phyloP scores from a whole-genome alignment of 2,888 invertebrate species.

The Cancer borealis region DNA sequence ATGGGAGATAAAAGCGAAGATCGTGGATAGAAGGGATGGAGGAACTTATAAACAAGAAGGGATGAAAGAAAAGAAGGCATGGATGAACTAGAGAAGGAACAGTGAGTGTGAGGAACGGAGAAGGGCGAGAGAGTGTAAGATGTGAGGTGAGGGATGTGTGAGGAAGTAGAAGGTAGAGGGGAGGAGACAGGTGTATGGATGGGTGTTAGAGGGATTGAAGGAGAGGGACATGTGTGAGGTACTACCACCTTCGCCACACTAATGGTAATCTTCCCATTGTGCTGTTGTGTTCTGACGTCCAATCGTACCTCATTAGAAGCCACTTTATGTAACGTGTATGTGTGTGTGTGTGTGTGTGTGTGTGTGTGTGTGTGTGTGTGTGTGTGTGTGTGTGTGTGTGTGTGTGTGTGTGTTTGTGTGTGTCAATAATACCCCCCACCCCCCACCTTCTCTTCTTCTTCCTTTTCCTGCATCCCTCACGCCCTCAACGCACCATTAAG shows the following conservation, averaged over 20 bases:
- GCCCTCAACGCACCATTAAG: neutral
- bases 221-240: neutral
- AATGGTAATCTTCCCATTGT: neutral
- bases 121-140: neutral
- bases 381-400: neutral
- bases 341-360: conserved; percentile 34
- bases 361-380: conserved; percentile 15
- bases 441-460: neutral
- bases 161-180: neutral
- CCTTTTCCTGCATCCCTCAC: neutral
- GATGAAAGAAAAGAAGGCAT: neutral
- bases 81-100: neutral
- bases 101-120: neutral
- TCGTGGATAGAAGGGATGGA: neutral
- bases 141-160: neutral
- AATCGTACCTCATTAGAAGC: neutral
- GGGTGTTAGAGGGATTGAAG: neutral
- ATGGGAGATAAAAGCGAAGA: neutral
- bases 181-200: no score
- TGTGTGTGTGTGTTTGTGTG: neutral
- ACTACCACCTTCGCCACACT: neutral
- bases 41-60: neutral
- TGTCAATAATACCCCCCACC: neutral
- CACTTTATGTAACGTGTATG: neutral
- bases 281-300: neutral